These are phyloP conservation scores for Ceriagrion tenellum DNA, from an alignment of 2,888 invertebrate genomes.

Conservation along the genomic window DNA sequence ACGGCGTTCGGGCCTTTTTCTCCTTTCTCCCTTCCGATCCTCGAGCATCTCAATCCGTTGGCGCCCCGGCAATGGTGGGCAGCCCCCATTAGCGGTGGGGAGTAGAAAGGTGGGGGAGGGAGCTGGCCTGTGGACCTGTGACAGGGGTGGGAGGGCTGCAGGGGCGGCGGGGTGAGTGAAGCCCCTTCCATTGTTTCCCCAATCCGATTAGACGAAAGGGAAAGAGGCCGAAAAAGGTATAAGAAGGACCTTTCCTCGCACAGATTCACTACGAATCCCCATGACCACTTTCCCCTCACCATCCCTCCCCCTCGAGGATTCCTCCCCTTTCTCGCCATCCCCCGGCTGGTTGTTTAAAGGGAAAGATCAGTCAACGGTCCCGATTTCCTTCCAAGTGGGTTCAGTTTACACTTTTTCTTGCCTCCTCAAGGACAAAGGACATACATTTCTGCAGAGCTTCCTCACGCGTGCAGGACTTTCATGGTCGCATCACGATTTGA, in stretches of 20 bases:
- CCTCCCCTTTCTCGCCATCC: neutral
- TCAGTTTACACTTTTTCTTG: neutral
- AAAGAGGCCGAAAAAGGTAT: neutral
- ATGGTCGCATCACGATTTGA: no score
- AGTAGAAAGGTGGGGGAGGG: neutral
- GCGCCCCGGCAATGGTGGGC: neutral
- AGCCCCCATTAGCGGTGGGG: conserved; percentile 10
- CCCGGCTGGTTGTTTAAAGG: neutral
- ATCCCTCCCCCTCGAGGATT: neutral
- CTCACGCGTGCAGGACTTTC: no score
- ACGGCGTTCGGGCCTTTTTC: neutral
- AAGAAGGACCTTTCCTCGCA: neutral
- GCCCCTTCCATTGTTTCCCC: conserved; percentile 10
- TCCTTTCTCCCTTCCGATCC: neutral
- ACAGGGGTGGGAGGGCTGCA: neutral
- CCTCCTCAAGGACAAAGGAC: neutral
- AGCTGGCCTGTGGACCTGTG: neutral
- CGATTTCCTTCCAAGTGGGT: neutral
- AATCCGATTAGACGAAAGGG: conserved; percentile 25
- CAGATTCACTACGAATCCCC: no score
- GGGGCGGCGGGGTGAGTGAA: neutral
- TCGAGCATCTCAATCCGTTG: neutral
- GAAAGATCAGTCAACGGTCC: conserved; percentile 17
- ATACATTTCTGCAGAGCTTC: no score
- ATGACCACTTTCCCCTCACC: neutral